Conservation (phyloP, 2,888 invertebrate genomes). For the Hoplodrina blanda region DNA sequence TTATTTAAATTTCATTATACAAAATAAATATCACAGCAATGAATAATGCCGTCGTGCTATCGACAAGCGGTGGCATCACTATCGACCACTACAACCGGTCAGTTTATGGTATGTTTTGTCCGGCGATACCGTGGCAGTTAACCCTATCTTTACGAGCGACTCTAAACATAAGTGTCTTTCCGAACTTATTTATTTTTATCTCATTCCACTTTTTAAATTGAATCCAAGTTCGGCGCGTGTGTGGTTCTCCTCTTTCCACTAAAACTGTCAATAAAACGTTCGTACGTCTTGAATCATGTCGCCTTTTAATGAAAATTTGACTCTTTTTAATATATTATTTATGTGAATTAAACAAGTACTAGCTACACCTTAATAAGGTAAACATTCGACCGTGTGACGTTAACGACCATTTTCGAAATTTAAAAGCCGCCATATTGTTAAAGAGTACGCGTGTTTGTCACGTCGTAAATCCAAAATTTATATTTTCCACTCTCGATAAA, state of each 20-base stretch:
- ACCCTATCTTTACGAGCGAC: slow-evolving; percentile 90
- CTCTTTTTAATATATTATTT: slow-evolving; percentile 84
- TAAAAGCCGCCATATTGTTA: slow-evolving; percentile 77
- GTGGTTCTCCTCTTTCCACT: slow-evolving; percentile 85
- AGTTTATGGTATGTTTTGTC: slow-evolving; percentile 90
- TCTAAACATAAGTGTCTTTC: slow-evolving; percentile 90
- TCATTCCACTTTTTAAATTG: slow-evolving; percentile 90
- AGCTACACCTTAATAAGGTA: slow-evolving; percentile 81
- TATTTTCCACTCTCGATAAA: slow-evolving; percentile 66
- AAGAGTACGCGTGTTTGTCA: slow-evolving; percentile 79
- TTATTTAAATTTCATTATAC: slow-evolving; percentile 58
- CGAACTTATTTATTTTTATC: slow-evolving; percentile 90
- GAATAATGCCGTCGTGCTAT: slow-evolving; percentile 59
- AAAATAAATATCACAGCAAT: slow-evolving; percentile 54
- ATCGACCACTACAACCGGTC: slow-evolving; percentile 84
- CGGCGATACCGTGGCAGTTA: slow-evolving; percentile 88
- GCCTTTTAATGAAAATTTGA: slow-evolving; percentile 87
- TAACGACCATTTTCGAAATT: slow-evolving; percentile 81
- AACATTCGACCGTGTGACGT: slow-evolving; percentile 76
- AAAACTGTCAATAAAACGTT: slow-evolving; percentile 88
- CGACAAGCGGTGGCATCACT: slow-evolving; percentile 77
- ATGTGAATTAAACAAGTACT: slow-evolving; percentile 83
- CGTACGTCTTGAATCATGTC: slow-evolving; percentile 79
- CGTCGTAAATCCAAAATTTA: slow-evolving; percentile 82
- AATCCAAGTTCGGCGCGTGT: slow-evolving; percentile 88